A percentile compares a stretch with the other conserved stretches of the same genome.
phyloP scores from a whole-genome alignment of 2,888 invertebrate genomes.

The Plusia festucae region DNA sequence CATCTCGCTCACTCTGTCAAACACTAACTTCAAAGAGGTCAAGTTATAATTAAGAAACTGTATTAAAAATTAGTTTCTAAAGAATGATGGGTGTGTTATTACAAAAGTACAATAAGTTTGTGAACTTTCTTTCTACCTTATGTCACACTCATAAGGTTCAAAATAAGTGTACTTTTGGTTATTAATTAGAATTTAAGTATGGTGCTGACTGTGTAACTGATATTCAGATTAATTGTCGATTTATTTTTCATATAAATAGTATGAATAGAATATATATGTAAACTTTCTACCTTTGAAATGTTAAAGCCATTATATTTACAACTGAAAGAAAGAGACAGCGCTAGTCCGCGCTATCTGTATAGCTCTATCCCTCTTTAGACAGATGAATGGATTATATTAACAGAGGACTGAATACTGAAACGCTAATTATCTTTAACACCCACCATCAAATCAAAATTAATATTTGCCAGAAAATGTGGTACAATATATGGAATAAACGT shows the following conservation, averaged over 20 bases:
- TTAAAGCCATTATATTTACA: conserved; percentile 18
- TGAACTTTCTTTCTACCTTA: conserved; percentile 57
- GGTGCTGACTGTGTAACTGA: conserved; percentile 46
- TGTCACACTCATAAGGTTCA: conserved; percentile 35
- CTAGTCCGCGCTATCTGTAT: neutral
- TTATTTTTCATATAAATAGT: too few species aligned
- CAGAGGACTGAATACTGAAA: too few species aligned
- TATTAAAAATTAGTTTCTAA: neutral
- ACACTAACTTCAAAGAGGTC: neutral
- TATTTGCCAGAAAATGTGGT: too few species aligned
- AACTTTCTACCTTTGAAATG: neutral
- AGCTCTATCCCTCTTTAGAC: neutral
- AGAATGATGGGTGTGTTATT: conserved; percentile 14
- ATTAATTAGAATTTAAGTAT: conserved; percentile 15
- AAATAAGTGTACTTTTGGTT: conserved; percentile 47
- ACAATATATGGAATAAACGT: too few species aligned
- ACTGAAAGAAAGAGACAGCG: conserved; percentile 12
- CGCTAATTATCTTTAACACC: too few species aligned
- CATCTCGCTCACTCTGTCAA: neutral
- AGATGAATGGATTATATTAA: neutral
- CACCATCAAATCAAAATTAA: too few species aligned
- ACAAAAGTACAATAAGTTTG: conserved; percentile 50
- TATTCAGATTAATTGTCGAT: conserved; percentile 40
- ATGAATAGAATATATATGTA: too few species aligned
- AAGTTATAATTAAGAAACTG: neutral